phyloP scores from a whole-genome alignment of 2,797 vertebrate species.

The Peromyscus attwateri region DNA sequence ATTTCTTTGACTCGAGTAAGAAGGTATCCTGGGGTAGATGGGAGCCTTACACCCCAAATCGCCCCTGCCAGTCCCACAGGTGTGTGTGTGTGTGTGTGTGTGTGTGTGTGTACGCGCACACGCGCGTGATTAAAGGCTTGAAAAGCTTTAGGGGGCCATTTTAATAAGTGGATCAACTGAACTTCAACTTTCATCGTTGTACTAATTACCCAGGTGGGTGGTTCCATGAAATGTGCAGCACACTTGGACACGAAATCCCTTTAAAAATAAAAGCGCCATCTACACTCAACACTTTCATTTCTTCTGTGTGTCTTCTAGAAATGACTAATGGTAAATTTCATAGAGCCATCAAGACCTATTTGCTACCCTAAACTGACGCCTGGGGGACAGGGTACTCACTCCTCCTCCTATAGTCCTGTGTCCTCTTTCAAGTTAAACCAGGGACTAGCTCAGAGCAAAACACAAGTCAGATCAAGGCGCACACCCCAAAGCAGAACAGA shows the following conservation, averaged over 20 bases:
- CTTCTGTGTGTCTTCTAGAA: background rate
- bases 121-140: background rate
- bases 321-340: slow-evolving; percentile 17
- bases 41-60: background rate
- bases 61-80: background rate
- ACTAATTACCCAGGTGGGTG: background rate
- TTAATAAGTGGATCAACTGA: background rate
- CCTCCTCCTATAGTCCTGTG: background rate
- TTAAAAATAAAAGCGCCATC: background rate
- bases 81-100: background rate
- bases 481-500: background rate
- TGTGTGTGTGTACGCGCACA: background rate
- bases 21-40: background rate
- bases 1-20: background rate
- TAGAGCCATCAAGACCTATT: background rate
- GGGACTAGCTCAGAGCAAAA: background rate
- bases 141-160: background rate
- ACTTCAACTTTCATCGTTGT: background rate
- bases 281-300: background rate
- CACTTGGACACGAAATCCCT: background rate
- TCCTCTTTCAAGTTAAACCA: background rate
- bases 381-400: background rate
- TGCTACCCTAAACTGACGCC: background rate
- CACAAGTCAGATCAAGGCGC: background rate
- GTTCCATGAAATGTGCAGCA: background rate